phyloP scores from a whole-genome alignment of 2,797 vertebrate species.

The Sparidentex hasta region DNA sequence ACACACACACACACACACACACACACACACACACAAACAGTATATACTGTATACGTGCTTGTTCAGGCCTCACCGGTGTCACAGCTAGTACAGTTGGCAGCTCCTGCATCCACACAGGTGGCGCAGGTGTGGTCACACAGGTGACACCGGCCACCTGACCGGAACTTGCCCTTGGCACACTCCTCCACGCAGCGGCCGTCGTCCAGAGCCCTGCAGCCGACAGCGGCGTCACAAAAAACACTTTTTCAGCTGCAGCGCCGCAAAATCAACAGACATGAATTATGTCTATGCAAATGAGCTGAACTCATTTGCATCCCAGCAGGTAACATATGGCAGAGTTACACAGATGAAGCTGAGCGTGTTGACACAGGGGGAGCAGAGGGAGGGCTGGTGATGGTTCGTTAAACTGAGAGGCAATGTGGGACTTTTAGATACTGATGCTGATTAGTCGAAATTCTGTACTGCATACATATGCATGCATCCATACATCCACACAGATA shows the following conservation, averaged over 20 bases:
- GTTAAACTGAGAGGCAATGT: conserved; percentile 20
- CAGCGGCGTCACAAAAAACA: conserved; percentile 7
- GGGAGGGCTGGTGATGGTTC: neutral
- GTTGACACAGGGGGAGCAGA: conserved; percentile 32
- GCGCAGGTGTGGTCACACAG: conserved; percentile 93
- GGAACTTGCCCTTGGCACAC: conserved; percentile 89
- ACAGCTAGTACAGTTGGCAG: conserved; percentile 90
- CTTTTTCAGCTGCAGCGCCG: neutral
- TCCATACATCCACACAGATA: no score
- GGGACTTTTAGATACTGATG: conserved; percentile 10
- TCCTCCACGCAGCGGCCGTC: conserved; percentile 84
- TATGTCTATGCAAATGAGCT: conserved; percentile 29
- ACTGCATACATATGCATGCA: neutral
- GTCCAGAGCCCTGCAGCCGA: conserved; percentile 87
- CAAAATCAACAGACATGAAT: conserved; percentile 41
- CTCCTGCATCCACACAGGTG: conserved; percentile 87
- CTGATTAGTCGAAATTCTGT: neutral
- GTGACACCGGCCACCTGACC: conserved; percentile 87
- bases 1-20: neutral
- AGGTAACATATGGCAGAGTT: conserved; percentile 44
- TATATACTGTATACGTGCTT: neutral
- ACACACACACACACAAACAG: neutral
- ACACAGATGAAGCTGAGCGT: conserved; percentile 39
- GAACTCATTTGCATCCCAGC: conserved; percentile 46
- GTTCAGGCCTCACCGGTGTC: conserved; percentile 86